Evolutionary conservation across 2,888 invertebrate genomes (phyloP).

Genomic region (Kuschelorhynchus macadamiae): DNA sequence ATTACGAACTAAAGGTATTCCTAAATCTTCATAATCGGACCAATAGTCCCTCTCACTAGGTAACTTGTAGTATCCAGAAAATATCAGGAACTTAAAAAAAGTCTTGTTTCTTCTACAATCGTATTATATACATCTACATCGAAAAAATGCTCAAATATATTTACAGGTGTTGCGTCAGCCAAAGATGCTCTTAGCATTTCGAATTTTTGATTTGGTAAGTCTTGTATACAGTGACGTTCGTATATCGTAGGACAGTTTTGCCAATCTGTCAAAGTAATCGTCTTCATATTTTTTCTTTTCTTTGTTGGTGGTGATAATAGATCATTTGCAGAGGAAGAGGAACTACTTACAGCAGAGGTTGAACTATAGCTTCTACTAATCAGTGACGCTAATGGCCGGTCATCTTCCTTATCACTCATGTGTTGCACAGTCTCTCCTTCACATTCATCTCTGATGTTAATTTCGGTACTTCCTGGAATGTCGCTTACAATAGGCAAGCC

Average conservation of each 20-base stretch:
- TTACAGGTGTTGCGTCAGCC: not conserved
- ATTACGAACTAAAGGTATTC: too few relatives aligned
- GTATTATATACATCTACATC: not conserved
- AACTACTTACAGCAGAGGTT: too few relatives aligned
- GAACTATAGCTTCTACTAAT: not conserved
- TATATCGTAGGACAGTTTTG: not conserved
- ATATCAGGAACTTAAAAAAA: not conserved
- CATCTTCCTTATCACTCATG: not conserved
- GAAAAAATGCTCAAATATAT: not conserved
- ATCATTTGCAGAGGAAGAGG: too few relatives aligned
- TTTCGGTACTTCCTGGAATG: constrained; percentile 12
- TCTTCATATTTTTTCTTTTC: not conserved
- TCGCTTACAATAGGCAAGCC: constrained; percentile 16
- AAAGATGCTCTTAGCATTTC: not conserved
- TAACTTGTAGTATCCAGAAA: not conserved
- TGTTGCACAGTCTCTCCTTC: not conserved
- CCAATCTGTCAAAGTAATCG: not conserved
- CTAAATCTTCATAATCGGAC: not conserved
- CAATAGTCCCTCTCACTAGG: not conserved
- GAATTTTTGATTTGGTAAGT: not conserved
- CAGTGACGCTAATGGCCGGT: not conserved
- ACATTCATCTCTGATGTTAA: not conserved
- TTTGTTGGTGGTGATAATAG: not conserved
- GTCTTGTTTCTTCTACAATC: not conserved
- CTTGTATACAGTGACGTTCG: not conserved